Conservation (phyloP, 2,888 invertebrate species). For the Galeruca laticollis region DNA sequence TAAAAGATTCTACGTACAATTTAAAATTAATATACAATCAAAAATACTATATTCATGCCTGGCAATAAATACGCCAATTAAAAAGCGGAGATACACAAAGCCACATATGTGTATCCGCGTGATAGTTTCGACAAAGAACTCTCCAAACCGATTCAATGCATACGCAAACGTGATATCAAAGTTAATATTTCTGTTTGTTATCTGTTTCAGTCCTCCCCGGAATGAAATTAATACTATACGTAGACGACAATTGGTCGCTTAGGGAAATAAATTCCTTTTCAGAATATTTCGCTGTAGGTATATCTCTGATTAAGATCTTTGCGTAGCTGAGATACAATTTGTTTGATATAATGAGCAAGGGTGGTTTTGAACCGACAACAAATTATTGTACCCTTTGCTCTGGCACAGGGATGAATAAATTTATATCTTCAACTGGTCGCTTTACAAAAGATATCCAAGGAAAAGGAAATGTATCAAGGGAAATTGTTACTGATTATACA, state of each 20-base stretch:
- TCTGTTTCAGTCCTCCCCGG: conserved; percentile 16
- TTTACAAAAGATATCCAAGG: neutral
- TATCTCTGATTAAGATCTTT: conserved; percentile 18
- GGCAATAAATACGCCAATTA: neutral
- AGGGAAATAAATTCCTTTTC: conserved; percentile 16
- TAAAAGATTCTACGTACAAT: no score
- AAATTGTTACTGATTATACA: neutral
- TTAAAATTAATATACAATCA: no score
- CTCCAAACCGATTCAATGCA: conserved; percentile 3
- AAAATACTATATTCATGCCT: neutral
- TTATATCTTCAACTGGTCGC: neutral
- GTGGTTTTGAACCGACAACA: neutral
- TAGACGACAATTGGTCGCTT: conserved; percentile 21
- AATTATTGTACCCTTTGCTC: conserved; percentile 12
- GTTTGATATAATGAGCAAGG: neutral
- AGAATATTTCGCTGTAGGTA: conserved; percentile 14
- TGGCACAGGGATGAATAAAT: conserved; percentile 1
- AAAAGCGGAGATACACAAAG: neutral
- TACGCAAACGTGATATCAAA: conserved; percentile 25
- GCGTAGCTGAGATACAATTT: neutral
- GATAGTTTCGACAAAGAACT: conserved; percentile 11
- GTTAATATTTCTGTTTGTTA: conserved; percentile 27
- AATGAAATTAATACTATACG: conserved; percentile 15
- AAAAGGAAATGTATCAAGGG: neutral
- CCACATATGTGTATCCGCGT: neutral